Evolutionary conservation across 2,113 vertebrate species (phyloP), one percentile per base, ranked within the genome.

Genomic region (Blennius ocellaris): DNA sequence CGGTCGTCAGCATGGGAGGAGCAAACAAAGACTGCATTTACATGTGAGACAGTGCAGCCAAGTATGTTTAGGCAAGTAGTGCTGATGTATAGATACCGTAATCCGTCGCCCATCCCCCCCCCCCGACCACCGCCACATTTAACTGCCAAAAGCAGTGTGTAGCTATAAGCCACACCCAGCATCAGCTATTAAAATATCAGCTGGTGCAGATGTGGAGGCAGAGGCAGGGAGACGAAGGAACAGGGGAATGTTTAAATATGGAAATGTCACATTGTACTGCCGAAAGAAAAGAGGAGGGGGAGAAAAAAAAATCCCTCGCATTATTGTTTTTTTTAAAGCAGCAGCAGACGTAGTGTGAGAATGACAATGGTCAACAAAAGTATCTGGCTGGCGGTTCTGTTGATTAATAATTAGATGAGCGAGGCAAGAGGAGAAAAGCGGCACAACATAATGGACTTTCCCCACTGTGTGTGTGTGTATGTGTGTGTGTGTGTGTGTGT

Each of bases 21-120:
- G 80, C 76, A 82, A 86, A 86, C 86, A 89, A 81, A 87, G 75
- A 80, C 83, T 60, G 70, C 79, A 74, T 85, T 92, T 89, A 83
- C 82, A 86, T 87, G 77, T 59, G 70, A 84, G 76, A 78, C 66
- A 61, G 73, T 68, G 81, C 57, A 74, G 81, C 75, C 30, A 69
- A 48, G 69, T 83, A 80, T 69, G 48, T 86, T 75, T 78, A 87
- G 60, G 62, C 73, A 69, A 86, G 75, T 79, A 77, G 58, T 76
- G 73, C 73, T 82, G 78, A 91, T 85, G 72, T 89, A 87, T 82
- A 85, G 86, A 86, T 85, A 85, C 54, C 9, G 41, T 71, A 69
- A 81, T 79, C 67, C 11, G 30, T 59, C 68, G 86, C 85, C 90
- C 90, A 85, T 90, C 86, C 87, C 88, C 88, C 87, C 77, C 49